A percentile compares a stretch with the other conserved stretches of the same genome.
Conservation (phyloP, 2,113 vertebrate species). For the Rhinopithecus roxellana region DNA sequence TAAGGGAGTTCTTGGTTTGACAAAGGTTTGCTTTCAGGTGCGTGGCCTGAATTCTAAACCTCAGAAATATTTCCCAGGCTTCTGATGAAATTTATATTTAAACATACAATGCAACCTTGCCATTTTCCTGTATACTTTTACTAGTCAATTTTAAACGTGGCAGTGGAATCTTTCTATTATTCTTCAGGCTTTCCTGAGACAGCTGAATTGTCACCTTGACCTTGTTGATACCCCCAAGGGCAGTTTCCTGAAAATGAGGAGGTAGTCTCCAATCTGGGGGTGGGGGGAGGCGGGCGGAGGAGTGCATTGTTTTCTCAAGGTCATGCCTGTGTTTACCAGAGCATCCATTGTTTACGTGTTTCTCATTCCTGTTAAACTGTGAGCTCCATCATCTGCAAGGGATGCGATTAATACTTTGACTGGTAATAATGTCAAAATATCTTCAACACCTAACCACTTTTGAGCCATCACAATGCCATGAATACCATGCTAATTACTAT, state of each 20-base stretch:
- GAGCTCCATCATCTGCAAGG: background rate
- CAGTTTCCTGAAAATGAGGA: background rate
- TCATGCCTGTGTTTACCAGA: background rate
- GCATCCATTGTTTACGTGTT: fast-evolving
- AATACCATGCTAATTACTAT: background rate
- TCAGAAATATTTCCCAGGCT: slow-evolving; percentile 69
- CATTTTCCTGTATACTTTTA: background rate
- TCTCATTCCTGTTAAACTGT: background rate
- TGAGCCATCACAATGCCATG: background rate
- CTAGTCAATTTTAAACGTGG: background rate
- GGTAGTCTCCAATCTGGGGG: too few relatives aligned
- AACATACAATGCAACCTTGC: background rate
- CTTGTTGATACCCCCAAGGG: background rate
- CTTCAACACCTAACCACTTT: background rate
- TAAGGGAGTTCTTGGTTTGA: slow-evolving; percentile 74
- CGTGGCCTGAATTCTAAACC: slow-evolving; percentile 66
- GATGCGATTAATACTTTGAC: background rate
- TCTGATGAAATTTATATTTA: slow-evolving; percentile 63
- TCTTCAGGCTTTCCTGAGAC: background rate
- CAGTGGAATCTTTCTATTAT: background rate
- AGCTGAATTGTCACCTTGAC: background rate
- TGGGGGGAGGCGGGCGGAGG: too few relatives aligned
- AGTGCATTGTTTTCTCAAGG: fast-evolving
- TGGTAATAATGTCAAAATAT: background rate
- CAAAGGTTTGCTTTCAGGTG: slow-evolving; percentile 77